Base-by-base conservation (phyloP, 2,113 vertebrate genomes). In the Gorsachius goisagi region DNA sequence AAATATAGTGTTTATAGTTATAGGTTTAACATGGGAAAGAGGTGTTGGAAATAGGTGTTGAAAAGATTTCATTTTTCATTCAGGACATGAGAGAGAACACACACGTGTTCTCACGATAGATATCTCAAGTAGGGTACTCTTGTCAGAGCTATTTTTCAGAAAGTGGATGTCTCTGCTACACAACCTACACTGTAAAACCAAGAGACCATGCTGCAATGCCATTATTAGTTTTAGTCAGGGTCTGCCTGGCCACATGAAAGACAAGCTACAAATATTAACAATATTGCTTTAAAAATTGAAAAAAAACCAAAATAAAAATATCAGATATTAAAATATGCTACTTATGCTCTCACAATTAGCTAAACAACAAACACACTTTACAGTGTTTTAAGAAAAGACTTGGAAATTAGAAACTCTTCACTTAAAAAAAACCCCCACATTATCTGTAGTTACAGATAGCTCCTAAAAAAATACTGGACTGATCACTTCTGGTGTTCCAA, bases 401-500 rank as follows among this genome's bases (percentile, higher is more conserved):
- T 30, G 27, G 20, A 90, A 76, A 73, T 78, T 50, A 83, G 35
- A 75, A 88, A 47, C 9, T 49, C 21, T 75, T 76, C 49, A 59
- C 10, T 55, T 45, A 27, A 75, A 80, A 91, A 37, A 37, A 21
- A 20, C 0, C 2, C 4, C 30, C 13, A 50, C 15, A 44, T 32
- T 91, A 67, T 67, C 58, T 89, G 30, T 85, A 82, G 55, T 66
- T 37, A 93, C 7, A 71, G 60, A 68, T 12, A 71, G 13, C 22
- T 68, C 23, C 26, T 32, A 71, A 78, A 33, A 79, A 94, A 92
- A 76, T 75, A 96, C 59, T 33, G 81, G 56, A 88, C 41, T 39
- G 23, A 97, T 90, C 52, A 88, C 76, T 89, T 97, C 87, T 53
- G 85, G 59, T 9, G 26, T 94, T 92, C 74, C 74, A 91, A 95